Base-by-base conservation (phyloP, 2,888 invertebrate species). In the Liodrosophila aerea region DNA sequence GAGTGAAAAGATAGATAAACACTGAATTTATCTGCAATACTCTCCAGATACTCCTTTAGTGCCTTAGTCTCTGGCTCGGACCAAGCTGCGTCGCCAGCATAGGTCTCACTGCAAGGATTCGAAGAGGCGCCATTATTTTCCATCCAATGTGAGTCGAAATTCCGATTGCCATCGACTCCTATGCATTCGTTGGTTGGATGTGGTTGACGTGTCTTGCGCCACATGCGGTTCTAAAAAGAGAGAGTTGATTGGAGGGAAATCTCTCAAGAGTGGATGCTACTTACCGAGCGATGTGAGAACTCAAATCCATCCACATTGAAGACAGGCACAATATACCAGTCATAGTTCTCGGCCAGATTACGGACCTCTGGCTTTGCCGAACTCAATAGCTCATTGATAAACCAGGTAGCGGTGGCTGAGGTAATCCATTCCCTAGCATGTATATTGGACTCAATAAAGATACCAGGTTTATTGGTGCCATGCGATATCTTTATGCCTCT, bases 261-360 rank as follows among this genome's bases (percentile, higher is more conserved):
- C n/a, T n/a, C n/a, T n/a, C n/a, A n/a, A n/a, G n/a, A n/a, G n/a
- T n/a, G n/a, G n/a, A n/a, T 0, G n/a, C 8, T 2, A 8, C 91
- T 90, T 89, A 94, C 94, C 54, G 87, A 89, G 5, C 91, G 91
- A 72, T 93, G 93, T 0, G 93, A 92, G 73, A 92, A 94, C 1
- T 85, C 91, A 80, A 93, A 95, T n/a, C 95, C 95, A 90, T 95
- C 95, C 18, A 94, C 94, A 86, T 95, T 95, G 0, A 92, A 87
- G 0, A 93, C 92, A 0, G 95, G 95, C 54, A 95, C 91, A 60
- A 95, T 91, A 76, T 94, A 94, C 94, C 94, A 95, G 69, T 95
- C 93, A 69, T 93, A 93, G 40, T 90, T 90, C 71, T 94, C 92
- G 3, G 94, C 93, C 74, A 94, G 87, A 1, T 88, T 80, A 18